Evolutionary conservation across 2,113 vertebrate genomes (phyloP), one percentile per base, ranked within the genome.

Genomic region (Rallus limicola): DNA sequence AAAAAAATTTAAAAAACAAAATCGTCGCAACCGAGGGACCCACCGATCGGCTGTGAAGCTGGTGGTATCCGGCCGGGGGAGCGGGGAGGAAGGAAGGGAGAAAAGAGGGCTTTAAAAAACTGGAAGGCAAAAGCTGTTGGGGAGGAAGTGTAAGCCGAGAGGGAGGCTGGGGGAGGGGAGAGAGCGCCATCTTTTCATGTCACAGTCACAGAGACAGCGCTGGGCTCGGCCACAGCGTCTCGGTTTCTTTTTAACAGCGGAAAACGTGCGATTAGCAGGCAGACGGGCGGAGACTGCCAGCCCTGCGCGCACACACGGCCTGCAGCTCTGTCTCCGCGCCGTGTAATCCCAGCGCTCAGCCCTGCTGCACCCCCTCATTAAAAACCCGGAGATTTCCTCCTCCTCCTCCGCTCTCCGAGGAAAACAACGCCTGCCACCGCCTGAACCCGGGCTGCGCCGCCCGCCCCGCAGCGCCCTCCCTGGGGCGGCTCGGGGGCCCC

Each of bases 141-240:
- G 96, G 86, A 97, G 96, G 98, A 97, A 98, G 98, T 97, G 97
- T 97, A 97, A 98, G 93, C 88, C 93, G 96, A 92, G 93, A 91
- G 96, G 92, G 91, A 97, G 85, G 93, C 94, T 96, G 96, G 98
- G 95, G 95, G 95, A 94, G 93, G 95, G 97, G 98, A 97, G 97
- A 97, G 96, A 90, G 97, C 97, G 98, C 98, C 97, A 98, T 98
- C 98, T 98, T 98, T 98, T 98, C 97, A 97, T 98, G 98, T 98
- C 98, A 98, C 98, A 97, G 94, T 93, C 97, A 96, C 97, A 96
- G 96, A 98, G 97, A 96, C 96, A 93, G 97, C 96, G 91, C 96
- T 93, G 85, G 77, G 93, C 97, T 97, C 97, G 95, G 97, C 96
- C 94, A 93, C 97, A 91, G 94, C 93, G 95, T 91, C 96, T 97